Evolutionary conservation across 2,797 vertebrate species (phyloP).

Genomic region (Takifugu rubripes): DNA sequence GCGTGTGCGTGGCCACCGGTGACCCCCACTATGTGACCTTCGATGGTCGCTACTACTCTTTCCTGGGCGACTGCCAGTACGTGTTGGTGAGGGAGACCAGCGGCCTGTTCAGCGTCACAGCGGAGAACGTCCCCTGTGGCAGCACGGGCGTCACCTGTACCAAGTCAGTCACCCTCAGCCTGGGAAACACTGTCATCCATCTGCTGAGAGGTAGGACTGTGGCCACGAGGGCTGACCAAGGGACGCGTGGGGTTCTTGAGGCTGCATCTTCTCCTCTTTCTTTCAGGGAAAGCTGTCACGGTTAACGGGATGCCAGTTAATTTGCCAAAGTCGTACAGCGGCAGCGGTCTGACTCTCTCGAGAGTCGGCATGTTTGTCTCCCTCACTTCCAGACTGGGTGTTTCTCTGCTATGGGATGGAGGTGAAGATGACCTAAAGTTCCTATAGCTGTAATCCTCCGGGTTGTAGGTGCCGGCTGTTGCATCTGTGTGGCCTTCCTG

Average conservation of each 20-base stretch:
- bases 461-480: too few species aligned
- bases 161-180: slow-evolving; percentile 82
- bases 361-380: slow-evolving; percentile 81
- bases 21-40: slow-evolving; percentile 92
- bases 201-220: slow-evolving; percentile 81
- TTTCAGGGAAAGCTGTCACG: slow-evolving; percentile 81
- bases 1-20: slow-evolving; percentile 85
- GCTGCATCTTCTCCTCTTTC: slow-evolving; percentile 3
- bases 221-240: background rate
- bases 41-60: slow-evolving; percentile 84
- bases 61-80: slow-evolving; percentile 90
- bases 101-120: slow-evolving; percentile 79
- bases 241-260: background rate
- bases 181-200: slow-evolving; percentile 82
- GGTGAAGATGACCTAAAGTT: slow-evolving; percentile 64
- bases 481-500: background rate
- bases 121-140: slow-evolving; percentile 89
- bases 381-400: slow-evolving; percentile 79
- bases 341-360: slow-evolving; percentile 80
- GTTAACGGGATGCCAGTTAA: slow-evolving; percentile 83
- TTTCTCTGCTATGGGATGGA: slow-evolving; percentile 90
- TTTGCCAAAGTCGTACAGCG: slow-evolving; percentile 83
- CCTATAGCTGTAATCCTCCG: too few species aligned
- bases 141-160: slow-evolving; percentile 87
- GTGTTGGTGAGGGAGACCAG: slow-evolving; percentile 77